Base-by-base conservation (phyloP, 1,140 invertebrate genomes). In the Sitodiplosis mosellana region DNA sequence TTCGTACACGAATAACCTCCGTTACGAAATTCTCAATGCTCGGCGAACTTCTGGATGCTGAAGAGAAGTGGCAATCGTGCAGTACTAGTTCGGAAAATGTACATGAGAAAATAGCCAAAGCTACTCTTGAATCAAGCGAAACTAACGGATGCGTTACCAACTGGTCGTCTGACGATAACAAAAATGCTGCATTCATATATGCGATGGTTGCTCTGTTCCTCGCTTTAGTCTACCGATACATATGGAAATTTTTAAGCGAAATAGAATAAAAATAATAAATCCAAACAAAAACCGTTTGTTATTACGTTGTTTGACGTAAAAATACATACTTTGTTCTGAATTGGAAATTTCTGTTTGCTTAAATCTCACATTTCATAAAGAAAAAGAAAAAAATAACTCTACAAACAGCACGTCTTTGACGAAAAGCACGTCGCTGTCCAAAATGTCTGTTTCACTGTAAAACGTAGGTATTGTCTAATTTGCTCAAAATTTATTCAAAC, bases 11-110 rank as follows among this genome's bases (percentile, higher is more conserved):
- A 56, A 87, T 95, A 19, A 68, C 71, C 1, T 70, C 75, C 43
- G 73, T 81, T 0, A 80, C 75, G 0, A 95, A 95, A 67, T 84
- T 92, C 66, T 93, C 79, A 49, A 83, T 95, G 81, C 77, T 80
- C 44, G 87, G 79, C 0, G 66, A 80, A 59, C 74, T 77, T 1
- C 55, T 85, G 45, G 69, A 73, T 27, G 55, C 67, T 47, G 66
- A 69, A 49, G 63, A 65, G 2, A 50, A 64, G 7, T 64, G 62
- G 62, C 17, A 41, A 33, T 52, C 53, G 12, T 55, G 55, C 19
- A 58, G 56, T 38, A 53, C 45, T 49, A 17, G 45, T 21, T 19
- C 37, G 22, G 49, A 47, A 27, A 12, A 2, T 15, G 33, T 34
- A 12, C 18, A 10, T 15, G 33, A 5, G 14, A 41, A 7, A 42